Percentiles rank a stretch among this genome's conserved stretches.
Evolutionary conservation across 2,888 invertebrate genomes (phyloP).

Genomic region (Chrysolina americana): DNA sequence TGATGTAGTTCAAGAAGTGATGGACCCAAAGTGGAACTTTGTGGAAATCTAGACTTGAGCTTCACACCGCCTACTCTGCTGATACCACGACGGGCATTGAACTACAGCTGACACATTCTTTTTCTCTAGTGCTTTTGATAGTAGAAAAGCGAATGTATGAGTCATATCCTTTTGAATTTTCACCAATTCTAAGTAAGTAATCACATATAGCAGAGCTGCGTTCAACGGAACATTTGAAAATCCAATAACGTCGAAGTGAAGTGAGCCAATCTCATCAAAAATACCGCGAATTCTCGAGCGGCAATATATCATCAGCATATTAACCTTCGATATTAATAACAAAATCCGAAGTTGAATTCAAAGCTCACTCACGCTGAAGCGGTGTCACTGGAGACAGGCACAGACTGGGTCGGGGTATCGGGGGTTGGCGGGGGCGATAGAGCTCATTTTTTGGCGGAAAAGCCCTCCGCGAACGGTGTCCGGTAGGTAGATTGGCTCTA

Average conservation of each 20-base stretch:
- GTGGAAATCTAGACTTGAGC: no score
- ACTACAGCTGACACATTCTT: no score
- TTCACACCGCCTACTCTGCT: no score
- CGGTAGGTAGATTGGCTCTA: constrained; percentile 65
- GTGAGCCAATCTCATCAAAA: constrained; percentile 9
- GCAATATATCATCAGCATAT: constrained; percentile 5
- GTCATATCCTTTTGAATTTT: no score
- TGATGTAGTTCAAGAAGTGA: no score
- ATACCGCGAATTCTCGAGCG: neutral
- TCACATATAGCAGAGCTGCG: neutral
- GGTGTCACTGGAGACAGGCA: constrained; percentile 17
- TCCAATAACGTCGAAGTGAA: constrained; percentile 12
- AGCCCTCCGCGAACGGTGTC: constrained; percentile 50
- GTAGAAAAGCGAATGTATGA: no score
- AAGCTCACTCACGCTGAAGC: neutral
- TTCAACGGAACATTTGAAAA: neutral
- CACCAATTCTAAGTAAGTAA: neutral
- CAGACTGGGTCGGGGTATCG: neutral
- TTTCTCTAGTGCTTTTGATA: no score
- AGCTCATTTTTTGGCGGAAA: constrained; percentile 17
- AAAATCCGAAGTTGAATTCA: constrained; percentile 3
- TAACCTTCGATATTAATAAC: constrained; percentile 20
- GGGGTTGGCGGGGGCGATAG: neutral
- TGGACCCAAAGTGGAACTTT: no score
- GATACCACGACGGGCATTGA: no score